Base-by-base conservation (phyloP, 2,888 invertebrate genomes). In the Eurois occulta region DNA sequence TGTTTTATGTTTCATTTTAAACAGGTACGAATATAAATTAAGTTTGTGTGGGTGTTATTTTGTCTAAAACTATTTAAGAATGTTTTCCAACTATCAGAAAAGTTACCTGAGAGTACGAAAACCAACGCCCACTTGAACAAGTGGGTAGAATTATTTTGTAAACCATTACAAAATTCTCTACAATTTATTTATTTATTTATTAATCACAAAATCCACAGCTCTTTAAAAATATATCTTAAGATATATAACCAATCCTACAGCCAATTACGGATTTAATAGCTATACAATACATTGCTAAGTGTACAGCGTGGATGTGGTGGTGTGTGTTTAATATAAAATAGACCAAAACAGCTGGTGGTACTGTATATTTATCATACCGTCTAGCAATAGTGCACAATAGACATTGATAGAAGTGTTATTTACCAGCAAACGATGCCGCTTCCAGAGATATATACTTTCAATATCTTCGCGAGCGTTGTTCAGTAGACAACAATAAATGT, bases 391-490 rank as follows among this genome's bases (percentile, higher is more conserved):
- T n/a, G 66, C n/a, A 67, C 69, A 66, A 16, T 28, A 38, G 13
- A 67, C 66, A 62, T 16, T 32, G 60, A 46, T 62, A 28, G 6
- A 70, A 70, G 32, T 58, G 73, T 68, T 78, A 82, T 68, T 74
- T 71, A 58, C 28, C 71, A 64, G 67, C 66, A 48, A 78, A 68
- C 62, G 71, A 72, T 65, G 78, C 46, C 48, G 62, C 62, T 60
- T 48, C 11, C 52, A 75, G 21, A 28, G 48, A 60, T 71, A 82
- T 78, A 72, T 80, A 80, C 77, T 74, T 69, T 74, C 83, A 80
- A 77, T 83, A 80, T 69, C n/a, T 70, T 10, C 18, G 43, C 41
- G n/a, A 38, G 32, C 35, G 38, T 65, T 35, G 60, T 55, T 28
- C 64, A 24, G 64, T 48, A 64, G 48, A 75, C 75, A 48, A 75